Conservation (phyloP, 2,797 vertebrate genomes). For the Oreonectes daqikongensis region DNA sequence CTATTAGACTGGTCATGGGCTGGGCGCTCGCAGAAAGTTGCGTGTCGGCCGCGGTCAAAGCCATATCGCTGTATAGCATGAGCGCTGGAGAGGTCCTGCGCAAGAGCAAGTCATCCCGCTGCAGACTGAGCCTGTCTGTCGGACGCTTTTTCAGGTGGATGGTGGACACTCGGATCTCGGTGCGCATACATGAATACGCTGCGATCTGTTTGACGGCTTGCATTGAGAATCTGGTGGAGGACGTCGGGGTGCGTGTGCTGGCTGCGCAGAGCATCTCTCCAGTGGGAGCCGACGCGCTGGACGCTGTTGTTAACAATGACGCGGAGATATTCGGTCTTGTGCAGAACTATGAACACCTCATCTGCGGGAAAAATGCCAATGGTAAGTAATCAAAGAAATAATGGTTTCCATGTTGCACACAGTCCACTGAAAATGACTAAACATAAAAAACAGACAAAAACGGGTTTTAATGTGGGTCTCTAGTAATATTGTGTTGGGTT, state of each 20-base stretch:
- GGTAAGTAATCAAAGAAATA: constrained; percentile 76
- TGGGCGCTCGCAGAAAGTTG: constrained; percentile 86
- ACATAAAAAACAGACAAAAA: too few relatives aligned
- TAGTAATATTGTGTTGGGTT: too few relatives aligned
- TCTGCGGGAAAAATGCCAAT: constrained; percentile 87
- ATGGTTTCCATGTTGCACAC: not conserved
- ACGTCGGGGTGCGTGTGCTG: constrained; percentile 80
- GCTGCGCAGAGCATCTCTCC: constrained; percentile 60
- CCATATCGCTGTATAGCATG: constrained; percentile 92
- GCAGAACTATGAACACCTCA: constrained; percentile 89
- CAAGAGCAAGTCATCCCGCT: constrained; percentile 84
- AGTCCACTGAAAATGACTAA: too few relatives aligned
- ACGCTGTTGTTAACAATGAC: constrained; percentile 84
- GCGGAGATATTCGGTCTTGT: constrained; percentile 90
- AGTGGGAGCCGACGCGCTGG: constrained; percentile 80
- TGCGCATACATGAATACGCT: constrained; percentile 90
- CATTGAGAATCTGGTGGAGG: constrained; percentile 86
- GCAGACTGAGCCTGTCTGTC: constrained; percentile 86
- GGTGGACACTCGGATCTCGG: constrained; percentile 91
- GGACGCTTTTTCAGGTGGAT: constrained; percentile 96
- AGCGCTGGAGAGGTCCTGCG: constrained; percentile 83
- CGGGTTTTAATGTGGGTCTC: too few relatives aligned
- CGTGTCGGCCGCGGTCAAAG: constrained; percentile 81
- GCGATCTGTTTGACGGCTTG: constrained; percentile 87
- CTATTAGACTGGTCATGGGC: constrained; percentile 86